phyloP scores from a whole-genome alignment of 2,797 vertebrate species.

The Nannoperca australis region DNA sequence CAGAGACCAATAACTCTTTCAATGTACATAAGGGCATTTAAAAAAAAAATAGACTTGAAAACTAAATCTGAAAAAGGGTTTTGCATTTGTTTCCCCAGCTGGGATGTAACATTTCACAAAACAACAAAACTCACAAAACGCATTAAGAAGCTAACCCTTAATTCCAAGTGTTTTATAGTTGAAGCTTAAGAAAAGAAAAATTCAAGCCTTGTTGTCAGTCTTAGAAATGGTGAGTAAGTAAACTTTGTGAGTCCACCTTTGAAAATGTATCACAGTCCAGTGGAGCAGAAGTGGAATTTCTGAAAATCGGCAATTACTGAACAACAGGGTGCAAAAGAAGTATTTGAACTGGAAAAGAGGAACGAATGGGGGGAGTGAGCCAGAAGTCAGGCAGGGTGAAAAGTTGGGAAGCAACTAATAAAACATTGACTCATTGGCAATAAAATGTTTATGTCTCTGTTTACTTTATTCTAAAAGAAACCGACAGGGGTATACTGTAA shows the following conservation, averaged over 20 bases:
- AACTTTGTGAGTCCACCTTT: conserved; percentile 62
- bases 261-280: conserved; percentile 68
- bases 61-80: not conserved
- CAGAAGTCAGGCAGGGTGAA: conserved; percentile 70
- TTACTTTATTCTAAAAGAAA: conserved; percentile 86
- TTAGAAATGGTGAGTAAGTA: conserved; percentile 31
- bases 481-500: conserved; percentile 79
- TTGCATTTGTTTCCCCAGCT: not conserved
- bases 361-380: conserved; percentile 31
- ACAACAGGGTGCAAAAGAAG: conserved; percentile 78
- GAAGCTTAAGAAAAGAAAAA: conserved; percentile 10
- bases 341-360: conserved; percentile 62
- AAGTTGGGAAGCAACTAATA: conserved; percentile 54
- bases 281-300: conserved; percentile 84
- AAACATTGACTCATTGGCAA: conserved; percentile 45
- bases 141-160: not conserved
- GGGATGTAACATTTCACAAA: not conserved
- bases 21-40: not conserved
- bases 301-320: conserved; percentile 78
- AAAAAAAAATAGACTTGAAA: not conserved
- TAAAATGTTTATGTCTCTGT: conserved; percentile 70
- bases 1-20: not conserved
- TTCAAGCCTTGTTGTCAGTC: conserved; percentile 7
- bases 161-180: not conserved
- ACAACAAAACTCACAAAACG: not conserved